Evolutionary conservation across 2,797 vertebrate species (phyloP), one percentile per base, ranked within the genome.

Genomic region (Borostomias antarcticus): DNA sequence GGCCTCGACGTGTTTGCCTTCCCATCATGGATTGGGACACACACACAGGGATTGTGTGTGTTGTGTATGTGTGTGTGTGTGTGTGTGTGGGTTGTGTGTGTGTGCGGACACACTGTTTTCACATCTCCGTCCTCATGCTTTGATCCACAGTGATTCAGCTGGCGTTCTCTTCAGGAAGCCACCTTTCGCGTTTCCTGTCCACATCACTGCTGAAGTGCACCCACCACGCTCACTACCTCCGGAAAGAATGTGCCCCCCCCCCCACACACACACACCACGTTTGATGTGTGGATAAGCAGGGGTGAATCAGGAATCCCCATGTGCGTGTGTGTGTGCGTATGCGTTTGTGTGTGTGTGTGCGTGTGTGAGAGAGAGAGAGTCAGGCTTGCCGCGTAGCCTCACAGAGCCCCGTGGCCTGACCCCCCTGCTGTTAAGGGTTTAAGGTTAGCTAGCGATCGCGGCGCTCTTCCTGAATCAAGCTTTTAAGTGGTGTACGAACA

Each of bases 351-450:
- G 30, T 68, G 58, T 64, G 13, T 45, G 23, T 29, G 33, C 37
- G 48, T 64, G 62, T 54, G 62, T 19, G 21, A 26, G 35, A 43
- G 26, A 11, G 37, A 23, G 51, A 43, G 62, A 28, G 62, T 64
- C 33, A 65, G 57, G 48, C 66, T 45, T 63, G 63, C 70, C 79
- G 66, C 76, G 76, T 67, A 43, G 67, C n/a, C 40, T 17, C 40
- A 71, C 32, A 66, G 26, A 76, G 75, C 64, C 60, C 21, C 19
- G n/a, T n/a, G n/a, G n/a, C 4, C 64, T 29, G 37, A 69, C 45
- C 45, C 62, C 57, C 57, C 64, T 63, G 73, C 75, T 75, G 79
- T 85, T 83, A 81, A 79, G 75, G 82, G 80, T 80, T 79, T 81
- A 82, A 69, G 75, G 69, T 50, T 7, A 72, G 73, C 45, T 30